A percentile compares a stretch with the other conserved stretches of the same genome.
Conservation (phyloP, 2,888 invertebrate species). For the Temnothorax ravouxi region DNA sequence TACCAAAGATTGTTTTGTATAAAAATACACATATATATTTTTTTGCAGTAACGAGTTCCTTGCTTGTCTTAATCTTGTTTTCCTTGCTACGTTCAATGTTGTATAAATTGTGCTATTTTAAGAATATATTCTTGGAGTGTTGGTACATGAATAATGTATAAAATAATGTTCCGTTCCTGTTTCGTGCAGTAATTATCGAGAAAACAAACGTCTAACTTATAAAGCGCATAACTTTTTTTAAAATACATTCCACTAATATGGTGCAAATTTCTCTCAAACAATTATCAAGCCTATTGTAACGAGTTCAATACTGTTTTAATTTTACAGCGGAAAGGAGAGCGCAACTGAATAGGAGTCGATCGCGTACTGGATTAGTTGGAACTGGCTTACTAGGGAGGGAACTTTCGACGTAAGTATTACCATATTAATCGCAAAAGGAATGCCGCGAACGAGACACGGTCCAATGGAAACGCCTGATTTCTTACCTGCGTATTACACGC, state of each 20-base stretch:
- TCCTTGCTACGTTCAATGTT: constrained; percentile 35
- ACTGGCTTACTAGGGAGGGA: constrained; percentile 89
- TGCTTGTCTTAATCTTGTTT: constrained; percentile 11
- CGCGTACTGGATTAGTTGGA: constrained; percentile 92
- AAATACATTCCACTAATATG: neutral
- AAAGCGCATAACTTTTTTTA: neutral
- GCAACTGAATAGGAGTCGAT: constrained; percentile 95
- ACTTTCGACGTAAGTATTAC: constrained; percentile 89
- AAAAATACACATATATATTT: constrained; percentile 4
- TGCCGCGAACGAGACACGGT: constrained; percentile 16
- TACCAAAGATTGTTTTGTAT: constrained; percentile 43
- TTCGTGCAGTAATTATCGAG: constrained; percentile 13
- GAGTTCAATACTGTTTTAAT: constrained; percentile 63
- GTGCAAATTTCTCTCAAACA: neutral
- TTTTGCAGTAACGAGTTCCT: constrained; percentile 23
- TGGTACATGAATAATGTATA: neutral
- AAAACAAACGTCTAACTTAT: neutral
- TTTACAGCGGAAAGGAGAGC: constrained; percentile 95
- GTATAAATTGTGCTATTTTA: constrained; percentile 24
- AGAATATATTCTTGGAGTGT: neutral
- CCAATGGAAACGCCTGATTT: constrained; percentile 7
- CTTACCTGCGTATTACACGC: constrained; percentile 12
- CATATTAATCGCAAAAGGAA: constrained; percentile 10
- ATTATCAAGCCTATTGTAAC: constrained; percentile 10
- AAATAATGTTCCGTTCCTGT: neutral